phyloP scores from a whole-genome alignment of 2,113 vertebrate species.

The Sula dactylatra region DNA sequence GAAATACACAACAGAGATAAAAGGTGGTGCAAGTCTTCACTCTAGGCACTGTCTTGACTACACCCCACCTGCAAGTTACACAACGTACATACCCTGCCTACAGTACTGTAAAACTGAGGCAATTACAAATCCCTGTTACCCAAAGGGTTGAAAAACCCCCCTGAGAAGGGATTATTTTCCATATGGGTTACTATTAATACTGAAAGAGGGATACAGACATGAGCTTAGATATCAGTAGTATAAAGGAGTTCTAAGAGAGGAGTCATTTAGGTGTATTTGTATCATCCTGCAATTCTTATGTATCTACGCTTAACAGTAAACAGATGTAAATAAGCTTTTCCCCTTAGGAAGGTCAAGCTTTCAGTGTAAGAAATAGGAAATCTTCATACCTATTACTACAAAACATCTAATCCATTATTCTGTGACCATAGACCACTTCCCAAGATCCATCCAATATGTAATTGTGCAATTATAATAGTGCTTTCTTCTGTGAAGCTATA shows the following conservation, averaged over 20 bases:
- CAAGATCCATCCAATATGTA: not conserved
- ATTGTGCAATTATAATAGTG: not conserved
- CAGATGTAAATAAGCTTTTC: not conserved
- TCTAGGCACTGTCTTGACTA: not conserved
- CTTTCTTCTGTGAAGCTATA: not conserved
- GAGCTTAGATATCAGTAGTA: not conserved
- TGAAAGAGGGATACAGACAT: not conserved
- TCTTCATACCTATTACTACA: not conserved
- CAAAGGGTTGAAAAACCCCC: rapidly evolving
- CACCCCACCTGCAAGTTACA: rapidly evolving
- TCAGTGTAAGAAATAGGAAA: not conserved
- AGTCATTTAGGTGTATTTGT: not conserved
- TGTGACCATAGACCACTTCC: not conserved
- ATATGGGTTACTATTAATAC: not conserved
- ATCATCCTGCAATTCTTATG: not conserved
- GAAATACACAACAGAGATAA: not conserved
- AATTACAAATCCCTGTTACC: not conserved
- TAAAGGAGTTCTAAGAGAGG: not conserved
- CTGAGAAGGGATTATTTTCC: not conserved
- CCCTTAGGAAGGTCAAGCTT: not conserved
- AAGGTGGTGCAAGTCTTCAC: not conserved
- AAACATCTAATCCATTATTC: not conserved
- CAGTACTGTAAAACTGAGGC: not conserved
- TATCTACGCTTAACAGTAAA: not conserved
- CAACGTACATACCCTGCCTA: not conserved